Evolutionary conservation across 2,888 invertebrate species (phyloP).

Genomic region (Liopterus haemorrhoidalis): DNA sequence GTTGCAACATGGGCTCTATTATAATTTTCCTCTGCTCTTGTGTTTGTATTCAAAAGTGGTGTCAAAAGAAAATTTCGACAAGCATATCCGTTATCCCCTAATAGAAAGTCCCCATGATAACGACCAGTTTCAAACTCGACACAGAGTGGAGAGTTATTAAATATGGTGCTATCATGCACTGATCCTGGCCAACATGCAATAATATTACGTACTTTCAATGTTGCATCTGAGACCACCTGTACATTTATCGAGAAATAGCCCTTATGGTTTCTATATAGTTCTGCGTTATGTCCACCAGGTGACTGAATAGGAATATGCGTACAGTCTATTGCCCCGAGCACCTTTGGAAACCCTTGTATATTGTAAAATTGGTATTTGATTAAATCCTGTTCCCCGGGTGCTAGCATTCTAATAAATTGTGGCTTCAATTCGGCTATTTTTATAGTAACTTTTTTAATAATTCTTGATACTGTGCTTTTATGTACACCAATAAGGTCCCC

Average conservation of each 20-base stretch:
- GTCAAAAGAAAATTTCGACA: background rate
- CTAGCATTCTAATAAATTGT: no score
- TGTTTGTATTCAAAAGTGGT: background rate
- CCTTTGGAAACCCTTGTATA: slow-evolving; percentile 11
- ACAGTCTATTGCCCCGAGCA: slow-evolving; percentile 23
- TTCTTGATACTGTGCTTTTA: no score
- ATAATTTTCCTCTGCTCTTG: background rate
- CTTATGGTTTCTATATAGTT: slow-evolving; percentile 32
- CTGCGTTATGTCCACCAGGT: slow-evolving; percentile 31
- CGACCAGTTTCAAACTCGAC: slow-evolving; percentile 1
- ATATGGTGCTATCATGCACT: slow-evolving; percentile 35
- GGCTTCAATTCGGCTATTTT: no score
- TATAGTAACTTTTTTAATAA: no score
- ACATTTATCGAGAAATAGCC: slow-evolving; percentile 34
- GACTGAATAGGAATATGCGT: slow-evolving; percentile 29
- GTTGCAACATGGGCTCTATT: background rate
- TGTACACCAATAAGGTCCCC: no score
- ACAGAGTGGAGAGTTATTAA: slow-evolving; percentile 28
- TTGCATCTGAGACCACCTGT: slow-evolving; percentile 30
- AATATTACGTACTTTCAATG: slow-evolving; percentile 28
- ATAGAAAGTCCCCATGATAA: background rate
- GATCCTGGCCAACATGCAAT: slow-evolving; percentile 34
- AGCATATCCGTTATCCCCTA: background rate
- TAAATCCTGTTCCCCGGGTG: no score
- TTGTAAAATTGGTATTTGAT: no score